phyloP scores from a whole-genome alignment of 2,888 invertebrate species.

The Hirtodrosophila alboralis region DNA sequence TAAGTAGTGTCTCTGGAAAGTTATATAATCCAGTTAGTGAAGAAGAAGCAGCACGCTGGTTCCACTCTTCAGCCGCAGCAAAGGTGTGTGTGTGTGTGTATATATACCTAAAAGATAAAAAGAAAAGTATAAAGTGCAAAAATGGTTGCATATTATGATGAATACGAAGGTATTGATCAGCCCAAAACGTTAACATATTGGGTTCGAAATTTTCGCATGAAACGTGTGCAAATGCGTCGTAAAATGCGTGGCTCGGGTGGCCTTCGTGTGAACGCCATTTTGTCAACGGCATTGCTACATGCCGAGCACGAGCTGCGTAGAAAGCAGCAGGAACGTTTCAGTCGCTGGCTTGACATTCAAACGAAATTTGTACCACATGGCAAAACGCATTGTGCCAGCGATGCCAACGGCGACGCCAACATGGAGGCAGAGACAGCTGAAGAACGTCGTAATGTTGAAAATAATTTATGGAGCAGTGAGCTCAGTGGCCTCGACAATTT shows the following conservation, averaged over 20 bases:
- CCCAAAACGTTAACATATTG: constrained; percentile 84
- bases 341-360: constrained; percentile 85
- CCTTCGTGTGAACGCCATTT: constrained; percentile 86
- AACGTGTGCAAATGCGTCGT: constrained; percentile 85
- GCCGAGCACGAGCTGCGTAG: constrained; percentile 86
- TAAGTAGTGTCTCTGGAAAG: constrained; percentile 35
- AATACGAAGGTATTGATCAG: constrained; percentile 59
- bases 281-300: constrained; percentile 85
- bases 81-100: constrained; percentile 61
- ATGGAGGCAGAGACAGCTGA: constrained; percentile 59
- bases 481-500: constrained; percentile 86
- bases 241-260: constrained; percentile 84
- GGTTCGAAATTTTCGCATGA: constrained; percentile 86
- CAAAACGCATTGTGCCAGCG: constrained; percentile 59
- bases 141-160: constrained; percentile 69
- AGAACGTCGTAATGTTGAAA: constrained; percentile 72
- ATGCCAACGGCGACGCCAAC: constrained; percentile 31
- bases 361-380: constrained; percentile 79
- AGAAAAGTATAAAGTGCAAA: constrained; percentile 33
- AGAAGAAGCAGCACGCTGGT: constrained; percentile 28
- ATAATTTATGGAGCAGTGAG: constrained; percentile 85
- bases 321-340: constrained; percentile 85
- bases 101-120: constrained; percentile 14
- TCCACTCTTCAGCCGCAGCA: constrained; percentile 30
- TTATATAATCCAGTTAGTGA: constrained; percentile 43